Evolutionary conservation across 2,888 invertebrate species (phyloP), one percentile per base, ranked within the genome.

Genomic region (Spodoptera littoralis): DNA sequence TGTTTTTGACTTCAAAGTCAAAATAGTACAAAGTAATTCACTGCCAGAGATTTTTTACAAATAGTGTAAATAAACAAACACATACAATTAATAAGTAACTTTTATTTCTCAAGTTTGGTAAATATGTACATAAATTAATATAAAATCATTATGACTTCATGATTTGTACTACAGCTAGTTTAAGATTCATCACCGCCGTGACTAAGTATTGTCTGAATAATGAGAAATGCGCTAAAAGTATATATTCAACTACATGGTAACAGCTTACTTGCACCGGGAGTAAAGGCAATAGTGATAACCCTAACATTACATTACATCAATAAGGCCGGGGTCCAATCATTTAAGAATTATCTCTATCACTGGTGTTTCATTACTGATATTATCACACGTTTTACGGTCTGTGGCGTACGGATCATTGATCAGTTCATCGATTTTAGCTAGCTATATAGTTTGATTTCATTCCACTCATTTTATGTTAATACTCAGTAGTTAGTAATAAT

Each of bases 81-180:
- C 60, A 55, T 60, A 65, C n/a, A 73, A 63, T 73, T 86, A 81
- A 77, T 84, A 81, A 77, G 81, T 89, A 90, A 86, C 79, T 82
- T 90, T 86, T 84, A 84, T 86, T 89, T 85, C 43, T 60, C 70
- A 61, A 77, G 80, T 80, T 79, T 80, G 82, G 81, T 90, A 88
- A 86, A 89, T 87, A 86, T 85, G 89, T 91, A 90, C 89, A 93
- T 91, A 92, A 91, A 91, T 90, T 90, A 90, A 85, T 83, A 83
- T 82, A 87, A 82, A 71, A 80, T 77, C 76, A 84, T 81, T 78
- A 78, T 80, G 73, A 86, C 70, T 82, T 80, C 69, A 81, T 79
- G 74, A 81, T 77, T 79, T 88, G 84, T 85, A 90, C 92, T 91
- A 91, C 79, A 72, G 46, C 88, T 92, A 90, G 65, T 79, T 81